These are phyloP conservation scores for Schizothorax lantsangensis DNA, from an alignment of 2,797 vertebrate genomes.

Conservation along the genomic window DNA sequence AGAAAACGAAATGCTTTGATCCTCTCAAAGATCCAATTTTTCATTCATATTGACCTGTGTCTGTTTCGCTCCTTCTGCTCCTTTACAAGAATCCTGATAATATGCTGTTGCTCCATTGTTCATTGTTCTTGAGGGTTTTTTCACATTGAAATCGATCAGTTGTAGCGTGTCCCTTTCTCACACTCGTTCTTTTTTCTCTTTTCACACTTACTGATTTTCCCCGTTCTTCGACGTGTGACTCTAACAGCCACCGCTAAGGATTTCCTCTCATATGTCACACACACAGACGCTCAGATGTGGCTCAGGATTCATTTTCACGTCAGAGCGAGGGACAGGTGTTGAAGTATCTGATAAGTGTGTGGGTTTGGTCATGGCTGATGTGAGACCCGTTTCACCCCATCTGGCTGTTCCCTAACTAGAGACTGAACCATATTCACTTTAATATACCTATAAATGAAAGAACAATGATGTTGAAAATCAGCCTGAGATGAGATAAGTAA, in stretches of 20 bases:
- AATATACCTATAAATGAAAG: background rate
- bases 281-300: constrained; percentile 33
- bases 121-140: background rate
- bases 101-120: constrained; percentile 11
- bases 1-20: background rate
- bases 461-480: background rate
- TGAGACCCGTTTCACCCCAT: constrained; percentile 1
- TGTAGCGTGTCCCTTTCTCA: constrained; percentile 4
- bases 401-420: constrained; percentile 6
- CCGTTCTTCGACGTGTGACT: constrained; percentile 32
- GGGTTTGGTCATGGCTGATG: background rate
- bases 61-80: background rate
- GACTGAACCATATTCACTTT: background rate
- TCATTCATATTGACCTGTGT: constrained; percentile 17
- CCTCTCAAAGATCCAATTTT: background rate
- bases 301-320: constrained; percentile 57
- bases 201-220: constrained; percentile 59
- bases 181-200: constrained; percentile 16
- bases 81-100: constrained; percentile 9
- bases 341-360: constrained; percentile 56
- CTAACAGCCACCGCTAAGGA: constrained; percentile 38
- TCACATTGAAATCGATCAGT: constrained; percentile 20
- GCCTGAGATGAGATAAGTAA: background rate
- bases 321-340: constrained; percentile 48
- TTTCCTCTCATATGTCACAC: constrained; percentile 47